A percentile compares a stretch with the other conserved stretches of the same genome.
Evolutionary conservation across 2,797 vertebrate species (phyloP).

Genomic region (Cheirogaleus major): DNA sequence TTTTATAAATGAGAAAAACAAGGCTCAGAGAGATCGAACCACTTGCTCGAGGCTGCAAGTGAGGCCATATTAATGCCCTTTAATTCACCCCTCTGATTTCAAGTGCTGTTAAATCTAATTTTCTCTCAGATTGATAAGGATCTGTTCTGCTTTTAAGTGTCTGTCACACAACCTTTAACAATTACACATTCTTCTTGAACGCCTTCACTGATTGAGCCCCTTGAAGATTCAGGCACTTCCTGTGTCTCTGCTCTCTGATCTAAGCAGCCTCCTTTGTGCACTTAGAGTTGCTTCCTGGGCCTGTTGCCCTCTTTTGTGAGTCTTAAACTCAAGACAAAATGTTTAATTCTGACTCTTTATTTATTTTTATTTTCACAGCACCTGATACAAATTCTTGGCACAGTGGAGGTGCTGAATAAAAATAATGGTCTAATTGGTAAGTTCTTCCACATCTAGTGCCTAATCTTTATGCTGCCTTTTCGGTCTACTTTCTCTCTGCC

Average conservation of each 20-base stretch:
- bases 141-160: slow-evolving; percentile 60
- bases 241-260: slow-evolving; percentile 17
- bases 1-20: slow-evolving; percentile 25
- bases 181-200: slow-evolving; percentile 66
- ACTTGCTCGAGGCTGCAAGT: not conserved
- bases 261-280: slow-evolving; percentile 33
- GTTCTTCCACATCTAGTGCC: not conserved
- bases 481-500: not conserved
- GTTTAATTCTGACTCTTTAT: not conserved
- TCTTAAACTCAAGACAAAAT: not conserved
- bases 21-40: not conserved
- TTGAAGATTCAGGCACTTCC: not conserved
- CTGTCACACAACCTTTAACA: slow-evolving; percentile 59
- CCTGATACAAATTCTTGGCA: not conserved
- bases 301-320: not conserved
- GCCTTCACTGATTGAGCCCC: slow-evolving; percentile 55
- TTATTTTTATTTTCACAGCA: not conserved
- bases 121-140: slow-evolving; percentile 63
- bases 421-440: not conserved
- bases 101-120: slow-evolving; percentile 68
- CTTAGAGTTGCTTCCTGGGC: not conserved
- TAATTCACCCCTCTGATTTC: slow-evolving; percentile 61
- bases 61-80: slow-evolving; percentile 19
- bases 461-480: not conserved
- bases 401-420: not conserved